Evolutionary conservation across 2,888 invertebrate genomes (phyloP), one percentile per base, ranked within the genome.

Genomic region (Caenorhabditis sinica): DNA sequence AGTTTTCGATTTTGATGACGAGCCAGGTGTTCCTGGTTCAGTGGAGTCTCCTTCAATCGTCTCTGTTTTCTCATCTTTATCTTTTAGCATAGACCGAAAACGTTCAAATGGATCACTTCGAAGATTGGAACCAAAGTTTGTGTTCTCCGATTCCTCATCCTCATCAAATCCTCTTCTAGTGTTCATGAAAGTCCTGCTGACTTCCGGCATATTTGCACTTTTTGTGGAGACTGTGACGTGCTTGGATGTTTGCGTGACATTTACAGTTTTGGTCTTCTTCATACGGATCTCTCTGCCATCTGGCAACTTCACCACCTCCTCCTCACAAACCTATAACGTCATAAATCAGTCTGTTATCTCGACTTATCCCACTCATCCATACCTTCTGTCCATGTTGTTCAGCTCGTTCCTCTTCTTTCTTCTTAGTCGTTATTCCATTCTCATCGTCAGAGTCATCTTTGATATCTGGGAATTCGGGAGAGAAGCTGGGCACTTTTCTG

Each of bases 301-400:
- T 1, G 90, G 86, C n/a, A 88, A 63, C 45, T 86, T 87, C 60
- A 91, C 89, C 15, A 91, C 89, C 79, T 91, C 90, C 66, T 91
- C 91, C 68, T 92, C 90, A 56, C 89, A 88, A 11, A 90, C 89
- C 87, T 88, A 68, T 11, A 83, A 71, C 60, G 56, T 69, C 69
- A 74, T 60, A 17, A 4, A 11, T 45, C 83, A 77, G 25, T 88
- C 76, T 56, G 82, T 76, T 25, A 8, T 20, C 17, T 53, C 33
- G 25, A 28, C 56, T 75, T 83, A 83, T 69, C 56, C 40, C 9
- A 20, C 66, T 49, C 17, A 82, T 81, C 45, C 69, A 61, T 61
- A 89, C 90, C 84, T 89, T 90, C 61, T 89, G 87, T 9, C 90
- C 91, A 74, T 91, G 90, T 66, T 91, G 88, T 82, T 91, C 91